Evolutionary conservation across 2,888 invertebrate genomes (phyloP).

Genomic region (Oscheius sp.): DNA sequence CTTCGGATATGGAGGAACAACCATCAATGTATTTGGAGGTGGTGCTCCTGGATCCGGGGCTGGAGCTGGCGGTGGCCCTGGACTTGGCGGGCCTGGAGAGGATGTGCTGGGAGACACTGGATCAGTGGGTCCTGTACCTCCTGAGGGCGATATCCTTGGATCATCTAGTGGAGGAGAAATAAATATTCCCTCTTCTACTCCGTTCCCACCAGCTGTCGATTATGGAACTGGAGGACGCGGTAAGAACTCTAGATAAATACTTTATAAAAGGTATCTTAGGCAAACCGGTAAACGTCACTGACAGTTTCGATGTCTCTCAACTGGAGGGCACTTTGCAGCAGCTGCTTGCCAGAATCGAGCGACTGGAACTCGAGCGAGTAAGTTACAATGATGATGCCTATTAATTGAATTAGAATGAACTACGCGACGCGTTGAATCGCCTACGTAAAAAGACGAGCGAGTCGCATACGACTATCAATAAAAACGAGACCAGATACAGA

Average conservation of each 20-base stretch:
- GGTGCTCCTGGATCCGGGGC: conserved; percentile 33
- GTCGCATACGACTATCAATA: conserved; percentile 66
- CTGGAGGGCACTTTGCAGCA: conserved; percentile 68
- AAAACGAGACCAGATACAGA: conserved; percentile 68
- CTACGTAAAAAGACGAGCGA: conserved; percentile 71
- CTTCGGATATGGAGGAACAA: conserved; percentile 8
- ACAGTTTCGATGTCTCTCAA: conserved; percentile 60
- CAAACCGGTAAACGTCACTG: conserved; percentile 56
- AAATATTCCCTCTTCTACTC: conserved; percentile 62
- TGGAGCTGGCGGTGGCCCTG: conserved; percentile 12
- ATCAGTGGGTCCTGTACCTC: conserved; percentile 41
- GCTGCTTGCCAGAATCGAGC: conserved; percentile 67
- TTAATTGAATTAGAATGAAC: conserved; percentile 60
- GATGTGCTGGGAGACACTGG: conserved; percentile 33
- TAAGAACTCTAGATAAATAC: background rate
- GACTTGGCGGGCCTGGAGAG: conserved; percentile 32
- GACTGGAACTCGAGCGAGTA: conserved; percentile 66
- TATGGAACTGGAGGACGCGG: conserved; percentile 41
- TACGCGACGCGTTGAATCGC: conserved; percentile 70
- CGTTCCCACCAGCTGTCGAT: conserved; percentile 64
- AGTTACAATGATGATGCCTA: conserved; percentile 15
- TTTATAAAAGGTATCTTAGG: background rate
- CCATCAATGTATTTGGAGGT: conserved; percentile 11
- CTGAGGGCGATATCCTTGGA: conserved; percentile 41
- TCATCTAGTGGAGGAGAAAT: conserved; percentile 36